Evolutionary conservation across 92 coral and sea anemone genomes (phyloP).

Genomic region (Meandrina meandrites): DNA sequence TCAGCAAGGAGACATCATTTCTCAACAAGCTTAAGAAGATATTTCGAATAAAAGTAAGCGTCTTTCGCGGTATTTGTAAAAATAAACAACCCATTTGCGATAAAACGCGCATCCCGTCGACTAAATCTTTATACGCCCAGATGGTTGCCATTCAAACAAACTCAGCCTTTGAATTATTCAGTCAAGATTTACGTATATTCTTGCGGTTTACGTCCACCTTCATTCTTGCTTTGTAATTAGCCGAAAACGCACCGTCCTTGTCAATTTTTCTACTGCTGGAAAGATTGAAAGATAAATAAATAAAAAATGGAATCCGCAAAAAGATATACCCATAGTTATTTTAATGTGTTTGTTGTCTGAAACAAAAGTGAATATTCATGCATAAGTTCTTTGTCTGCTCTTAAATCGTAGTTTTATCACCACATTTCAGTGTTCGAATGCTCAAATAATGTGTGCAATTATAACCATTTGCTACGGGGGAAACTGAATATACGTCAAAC

Average conservation of each 20-base stretch:
- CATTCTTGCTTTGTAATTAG: constrained; percentile 13
- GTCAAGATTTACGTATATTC: constrained; percentile 10
- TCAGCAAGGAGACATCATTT: not conserved
- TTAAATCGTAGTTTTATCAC: not conserved
- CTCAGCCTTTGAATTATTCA: constrained; percentile 15
- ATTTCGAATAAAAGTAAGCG: not conserved
- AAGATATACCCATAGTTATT: not conserved
- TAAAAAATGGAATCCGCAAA: not conserved
- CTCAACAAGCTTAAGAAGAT: not conserved
- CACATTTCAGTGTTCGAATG: not conserved
- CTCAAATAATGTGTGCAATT: not conserved
- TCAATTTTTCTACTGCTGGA: constrained; percentile 19
- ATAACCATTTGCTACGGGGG: too few species aligned
- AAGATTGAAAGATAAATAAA: constrained; percentile 5
- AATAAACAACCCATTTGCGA: not conserved
- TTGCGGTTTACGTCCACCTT: not conserved
- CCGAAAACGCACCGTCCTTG: not conserved
- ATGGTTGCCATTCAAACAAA: not conserved
- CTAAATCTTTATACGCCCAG: constrained; percentile 1
- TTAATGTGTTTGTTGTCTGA: not conserved
- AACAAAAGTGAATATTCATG: not conserved
- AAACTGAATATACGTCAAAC: too few species aligned
- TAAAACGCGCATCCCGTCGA: not conserved
- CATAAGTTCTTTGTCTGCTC: not conserved
- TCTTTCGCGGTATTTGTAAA: constrained; percentile 1